These are phyloP conservation scores for Anguilla pacifica DNA, from an alignment of 2,797 vertebrate species.

Conservation along the genomic window DNA sequence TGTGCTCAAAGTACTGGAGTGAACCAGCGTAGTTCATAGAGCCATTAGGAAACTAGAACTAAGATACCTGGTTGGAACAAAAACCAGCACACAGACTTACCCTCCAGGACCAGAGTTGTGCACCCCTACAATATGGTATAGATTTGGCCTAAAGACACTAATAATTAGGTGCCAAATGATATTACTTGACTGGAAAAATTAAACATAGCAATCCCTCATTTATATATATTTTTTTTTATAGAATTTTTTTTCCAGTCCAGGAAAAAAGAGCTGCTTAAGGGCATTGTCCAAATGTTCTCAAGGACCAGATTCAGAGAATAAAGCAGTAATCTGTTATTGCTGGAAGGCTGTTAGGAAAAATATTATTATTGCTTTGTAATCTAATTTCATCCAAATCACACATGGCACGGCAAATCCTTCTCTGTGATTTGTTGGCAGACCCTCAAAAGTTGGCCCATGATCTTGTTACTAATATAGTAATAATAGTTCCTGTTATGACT, in stretches of 20 bases:
- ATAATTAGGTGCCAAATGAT: not conserved
- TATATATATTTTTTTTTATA: not conserved
- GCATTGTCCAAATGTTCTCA: not conserved
- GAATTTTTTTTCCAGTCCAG: not conserved
- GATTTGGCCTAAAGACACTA: not conserved
- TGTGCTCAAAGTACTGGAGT: too few relatives aligned
- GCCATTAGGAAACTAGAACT: too few relatives aligned
- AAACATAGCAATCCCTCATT: not conserved
- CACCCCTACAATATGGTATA: not conserved
- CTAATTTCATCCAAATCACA: not conserved
- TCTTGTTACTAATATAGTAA: not conserved
- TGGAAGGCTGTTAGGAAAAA: not conserved
- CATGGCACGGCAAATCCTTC: not conserved
- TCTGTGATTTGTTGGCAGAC: not conserved
- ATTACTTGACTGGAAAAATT: not conserved
- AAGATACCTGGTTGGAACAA: too few relatives aligned
- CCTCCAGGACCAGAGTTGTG: too few relatives aligned
- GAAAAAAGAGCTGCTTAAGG: not conserved
- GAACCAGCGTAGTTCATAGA: too few relatives aligned
- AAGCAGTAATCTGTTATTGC: conserved; percentile 2
- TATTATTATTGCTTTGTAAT: not conserved
- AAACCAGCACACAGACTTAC: too few relatives aligned
- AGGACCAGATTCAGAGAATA: not conserved
- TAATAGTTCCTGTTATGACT: not conserved
- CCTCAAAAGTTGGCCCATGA: not conserved